Conservation (phyloP, 1,140 invertebrate genomes). For the Frieseomelitta varia region DNA sequence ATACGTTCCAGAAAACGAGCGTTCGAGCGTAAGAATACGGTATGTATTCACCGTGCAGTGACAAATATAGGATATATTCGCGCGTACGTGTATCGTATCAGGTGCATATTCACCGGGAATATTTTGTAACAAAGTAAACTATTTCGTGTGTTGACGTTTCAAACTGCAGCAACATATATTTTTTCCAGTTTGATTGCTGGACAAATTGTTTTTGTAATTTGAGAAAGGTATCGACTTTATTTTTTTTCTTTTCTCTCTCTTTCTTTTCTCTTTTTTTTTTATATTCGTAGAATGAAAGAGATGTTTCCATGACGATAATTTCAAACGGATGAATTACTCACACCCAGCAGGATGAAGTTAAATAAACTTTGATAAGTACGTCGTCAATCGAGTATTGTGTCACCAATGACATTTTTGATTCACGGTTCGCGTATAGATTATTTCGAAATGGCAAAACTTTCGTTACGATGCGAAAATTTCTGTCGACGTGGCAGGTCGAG, state of each 20-base stretch:
- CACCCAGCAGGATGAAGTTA: not conserved
- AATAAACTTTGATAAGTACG: not conserved
- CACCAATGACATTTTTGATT: not conserved
- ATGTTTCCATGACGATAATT: not conserved
- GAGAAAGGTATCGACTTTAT: no score
- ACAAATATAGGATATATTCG: not conserved
- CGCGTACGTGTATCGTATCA: not conserved
- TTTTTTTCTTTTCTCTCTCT: no score
- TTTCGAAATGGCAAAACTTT: not conserved
- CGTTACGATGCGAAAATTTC: not conserved
- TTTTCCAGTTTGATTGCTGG: not conserved
- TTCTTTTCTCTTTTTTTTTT: no score
- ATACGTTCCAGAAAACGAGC: constrained; percentile 10
- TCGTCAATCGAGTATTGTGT: not conserved
- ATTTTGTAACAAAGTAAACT: not conserved
- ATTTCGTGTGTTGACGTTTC: not conserved
- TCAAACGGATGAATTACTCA: not conserved
- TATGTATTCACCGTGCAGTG: not conserved
- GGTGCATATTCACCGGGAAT: not conserved
- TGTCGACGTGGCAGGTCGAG: not conserved
- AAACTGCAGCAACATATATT: not conserved
- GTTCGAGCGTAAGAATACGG: not conserved
- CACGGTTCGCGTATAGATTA: not conserved
- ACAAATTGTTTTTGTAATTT: not conserved
- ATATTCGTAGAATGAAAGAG: not conserved